phyloP scores from a whole-genome alignment of 1,140 invertebrate genomes.

The Arion vulgaris region DNA sequence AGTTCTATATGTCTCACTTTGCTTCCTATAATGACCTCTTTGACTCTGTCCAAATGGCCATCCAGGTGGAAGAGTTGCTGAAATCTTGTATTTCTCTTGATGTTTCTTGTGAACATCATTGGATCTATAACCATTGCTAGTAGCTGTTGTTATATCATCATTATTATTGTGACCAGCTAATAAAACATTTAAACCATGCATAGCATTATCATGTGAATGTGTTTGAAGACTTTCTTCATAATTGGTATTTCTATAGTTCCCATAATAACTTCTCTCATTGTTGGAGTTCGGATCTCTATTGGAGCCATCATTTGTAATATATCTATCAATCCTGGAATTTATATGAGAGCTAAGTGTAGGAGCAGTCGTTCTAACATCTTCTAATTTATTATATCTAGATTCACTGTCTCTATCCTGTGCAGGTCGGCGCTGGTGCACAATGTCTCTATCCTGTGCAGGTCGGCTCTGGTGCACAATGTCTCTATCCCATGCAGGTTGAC shows the following conservation, averaged over 20 bases:
- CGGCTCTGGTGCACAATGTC: not conserved
- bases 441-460: not conserved
- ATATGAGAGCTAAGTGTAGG: not conserved
- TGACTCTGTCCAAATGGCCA: not conserved
- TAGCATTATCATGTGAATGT: not conserved
- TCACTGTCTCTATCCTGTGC: not conserved
- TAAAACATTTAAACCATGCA: not conserved
- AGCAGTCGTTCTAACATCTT: not conserved
- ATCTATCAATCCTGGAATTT: not conserved
- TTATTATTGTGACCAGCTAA: not conserved
- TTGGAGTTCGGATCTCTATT: not conserved
- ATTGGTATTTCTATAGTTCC: not conserved
- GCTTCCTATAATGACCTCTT: not conserved
- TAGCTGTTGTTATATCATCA: not conserved
- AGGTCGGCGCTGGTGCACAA: not conserved
- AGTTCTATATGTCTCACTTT: not conserved
- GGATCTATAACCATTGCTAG: not conserved
- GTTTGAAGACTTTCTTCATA: slow-evolving; percentile 1
- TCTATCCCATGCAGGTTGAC: not conserved
- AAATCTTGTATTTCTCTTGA: not conserved
- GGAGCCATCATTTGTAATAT: not conserved
- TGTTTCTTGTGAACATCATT: not conserved
- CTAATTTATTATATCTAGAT: not conserved
- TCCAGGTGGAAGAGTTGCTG: not conserved
- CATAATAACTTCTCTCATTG: not conserved